Evolutionary conservation across 1,140 invertebrate genomes (phyloP).

Genomic region (Drosophila nasuta): DNA sequence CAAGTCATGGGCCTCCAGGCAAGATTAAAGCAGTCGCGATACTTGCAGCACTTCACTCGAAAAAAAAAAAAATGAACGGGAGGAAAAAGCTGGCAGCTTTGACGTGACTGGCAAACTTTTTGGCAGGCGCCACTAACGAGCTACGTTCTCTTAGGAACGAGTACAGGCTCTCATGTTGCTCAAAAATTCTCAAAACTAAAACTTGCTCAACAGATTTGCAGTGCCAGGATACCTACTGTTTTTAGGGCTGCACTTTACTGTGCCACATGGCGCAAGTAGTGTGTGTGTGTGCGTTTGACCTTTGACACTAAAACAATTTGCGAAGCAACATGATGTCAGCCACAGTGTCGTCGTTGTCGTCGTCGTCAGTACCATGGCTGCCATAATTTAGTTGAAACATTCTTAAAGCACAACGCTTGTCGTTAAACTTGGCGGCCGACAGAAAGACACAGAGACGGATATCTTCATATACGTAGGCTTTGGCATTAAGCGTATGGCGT

Average conservation of each 20-base stretch:
- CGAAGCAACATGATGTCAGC: conserved; percentile 79
- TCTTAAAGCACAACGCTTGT: conserved; percentile 70
- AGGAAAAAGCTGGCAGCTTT: conserved; percentile 68
- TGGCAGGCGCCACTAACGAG: conserved; percentile 79
- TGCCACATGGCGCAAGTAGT: conserved; percentile 62
- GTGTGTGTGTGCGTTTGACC: conserved; percentile 65
- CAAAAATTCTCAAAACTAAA: conserved; percentile 78
- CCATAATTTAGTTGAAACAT: conserved; percentile 80
- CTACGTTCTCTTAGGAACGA: conserved; percentile 36
- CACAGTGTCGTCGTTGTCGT: conserved; percentile 15
- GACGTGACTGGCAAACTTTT: conserved; percentile 82
- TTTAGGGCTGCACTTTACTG: conserved; percentile 73
- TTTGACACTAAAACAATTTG: conserved; percentile 82
- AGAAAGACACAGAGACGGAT: background rate
- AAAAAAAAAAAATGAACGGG: conserved; percentile 21
- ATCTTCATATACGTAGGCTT: conserved; percentile 1
- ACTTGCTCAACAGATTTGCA: conserved; percentile 79
- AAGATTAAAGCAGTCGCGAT: conserved; percentile 72
- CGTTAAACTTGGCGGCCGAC: conserved; percentile 41
- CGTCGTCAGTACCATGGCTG: conserved; percentile 29
- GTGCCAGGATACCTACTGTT: conserved; percentile 52
- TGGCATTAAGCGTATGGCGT: no score
- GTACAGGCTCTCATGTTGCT: conserved; percentile 69
- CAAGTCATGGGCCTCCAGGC: conserved; percentile 69
- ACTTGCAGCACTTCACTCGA: conserved; percentile 30